A percentile compares a stretch with the other conserved stretches of the same genome.
Evolutionary conservation across 1,140 invertebrate species (phyloP).

Genomic region (Magallana angulata): DNA sequence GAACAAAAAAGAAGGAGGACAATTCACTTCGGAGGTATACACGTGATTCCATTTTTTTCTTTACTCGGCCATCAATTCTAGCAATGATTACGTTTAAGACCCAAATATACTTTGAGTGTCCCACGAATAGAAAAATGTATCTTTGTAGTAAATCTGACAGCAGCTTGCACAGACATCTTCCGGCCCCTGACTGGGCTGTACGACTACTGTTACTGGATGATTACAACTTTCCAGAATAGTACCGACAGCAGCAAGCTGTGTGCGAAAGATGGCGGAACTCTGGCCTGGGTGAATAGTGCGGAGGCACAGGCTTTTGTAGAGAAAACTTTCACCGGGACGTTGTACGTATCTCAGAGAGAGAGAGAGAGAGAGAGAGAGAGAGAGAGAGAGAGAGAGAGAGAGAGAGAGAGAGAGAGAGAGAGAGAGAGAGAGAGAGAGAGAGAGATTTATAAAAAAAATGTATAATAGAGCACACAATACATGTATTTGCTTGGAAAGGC

Average conservation of each 20-base stretch:
- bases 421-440: no score
- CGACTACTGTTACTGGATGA: conserved; percentile 12
- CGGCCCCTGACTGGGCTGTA: background rate
- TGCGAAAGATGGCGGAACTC: conserved; percentile 10
- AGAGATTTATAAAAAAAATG: no score
- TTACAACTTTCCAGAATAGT: background rate
- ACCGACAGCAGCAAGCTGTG: background rate
- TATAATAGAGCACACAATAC: no score
- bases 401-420: no score
- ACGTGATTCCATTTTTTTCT: background rate
- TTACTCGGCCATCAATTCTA: background rate
- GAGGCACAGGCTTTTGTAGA: conserved; percentile 17
- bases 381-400: background rate
- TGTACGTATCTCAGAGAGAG: background rate
- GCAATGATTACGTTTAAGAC: background rate
- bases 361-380: conserved; percentile 7
- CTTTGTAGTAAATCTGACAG: background rate
- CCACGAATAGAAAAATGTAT: background rate
- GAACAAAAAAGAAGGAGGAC: background rate
- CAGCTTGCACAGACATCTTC: background rate
- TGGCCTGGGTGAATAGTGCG: background rate
- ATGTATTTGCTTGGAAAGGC: no score
- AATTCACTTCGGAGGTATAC: background rate
- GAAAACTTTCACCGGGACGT: background rate
- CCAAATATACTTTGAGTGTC: background rate